Conservation (phyloP, 2,888 invertebrate species). For the Nomada hirtipes region DNA sequence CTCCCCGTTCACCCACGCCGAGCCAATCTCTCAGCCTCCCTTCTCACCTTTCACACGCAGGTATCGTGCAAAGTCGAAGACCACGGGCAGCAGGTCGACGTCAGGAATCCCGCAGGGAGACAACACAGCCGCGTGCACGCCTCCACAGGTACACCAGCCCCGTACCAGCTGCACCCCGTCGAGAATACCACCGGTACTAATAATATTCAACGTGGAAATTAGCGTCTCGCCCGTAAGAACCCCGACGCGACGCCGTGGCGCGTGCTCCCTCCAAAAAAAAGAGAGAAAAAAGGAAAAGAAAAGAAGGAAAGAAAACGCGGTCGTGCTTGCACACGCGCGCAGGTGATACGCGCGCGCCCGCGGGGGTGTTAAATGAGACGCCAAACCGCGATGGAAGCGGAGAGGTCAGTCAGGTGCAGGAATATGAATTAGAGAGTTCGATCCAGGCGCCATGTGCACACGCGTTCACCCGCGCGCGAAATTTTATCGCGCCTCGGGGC, state of each 20-base stretch:
- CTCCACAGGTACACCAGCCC: constrained; percentile 1
- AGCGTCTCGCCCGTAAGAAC: constrained; percentile 74
- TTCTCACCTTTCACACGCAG: not conserved
- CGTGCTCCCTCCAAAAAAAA: constrained; percentile 58
- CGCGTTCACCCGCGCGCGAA: constrained; percentile 51
- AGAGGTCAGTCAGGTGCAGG: constrained; percentile 83
- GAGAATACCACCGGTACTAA: constrained; percentile 69
- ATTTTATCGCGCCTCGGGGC: constrained; percentile 63
- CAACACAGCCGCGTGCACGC: constrained; percentile 38
- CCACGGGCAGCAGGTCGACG: not conserved
- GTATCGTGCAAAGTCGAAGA: not conserved
- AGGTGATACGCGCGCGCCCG: constrained; percentile 71
- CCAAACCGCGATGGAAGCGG: constrained; percentile 72
- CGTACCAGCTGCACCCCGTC: constrained; percentile 38
- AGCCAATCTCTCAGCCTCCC: not conserved
- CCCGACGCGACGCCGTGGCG: constrained; percentile 66
- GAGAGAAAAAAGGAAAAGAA: too few species aligned
- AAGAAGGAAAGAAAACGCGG: not conserved
- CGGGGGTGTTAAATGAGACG: constrained; percentile 84
- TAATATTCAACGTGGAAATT: constrained; percentile 81
- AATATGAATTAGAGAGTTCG: constrained; percentile 78
- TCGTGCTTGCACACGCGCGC: constrained; percentile 54
- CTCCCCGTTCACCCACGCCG: too few species aligned
- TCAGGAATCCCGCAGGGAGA: constrained; percentile 25
- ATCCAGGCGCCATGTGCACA: constrained; percentile 61